Evolutionary conservation across 2,888 invertebrate genomes (phyloP).

Genomic region (Stictocephala bisonia): DNA sequence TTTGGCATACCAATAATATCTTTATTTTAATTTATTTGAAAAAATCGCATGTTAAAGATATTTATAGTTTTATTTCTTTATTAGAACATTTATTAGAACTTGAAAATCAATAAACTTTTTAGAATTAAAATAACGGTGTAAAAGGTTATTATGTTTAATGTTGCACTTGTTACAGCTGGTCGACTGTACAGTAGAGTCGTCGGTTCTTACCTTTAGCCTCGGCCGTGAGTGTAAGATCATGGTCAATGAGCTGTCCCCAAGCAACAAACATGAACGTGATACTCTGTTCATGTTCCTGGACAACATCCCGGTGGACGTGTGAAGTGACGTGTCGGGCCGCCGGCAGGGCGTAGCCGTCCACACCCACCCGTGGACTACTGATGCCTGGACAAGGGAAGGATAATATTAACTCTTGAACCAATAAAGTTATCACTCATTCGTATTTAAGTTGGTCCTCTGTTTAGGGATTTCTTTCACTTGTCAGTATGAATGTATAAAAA

Average conservation of each 20-base stretch:
- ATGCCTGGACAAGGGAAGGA: conserved; percentile 54
- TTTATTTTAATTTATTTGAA: no score
- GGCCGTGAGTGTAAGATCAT: conserved; percentile 66
- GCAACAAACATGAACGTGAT: conserved; percentile 64
- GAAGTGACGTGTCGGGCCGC: conserved; percentile 77
- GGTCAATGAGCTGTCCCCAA: conserved; percentile 67
- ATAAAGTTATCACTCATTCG: not conserved
- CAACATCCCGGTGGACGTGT: conserved; percentile 71
- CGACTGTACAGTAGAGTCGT: no score
- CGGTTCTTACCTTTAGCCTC: conserved; percentile 64
- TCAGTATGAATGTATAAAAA: no score
- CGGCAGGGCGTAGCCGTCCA: conserved; percentile 66
- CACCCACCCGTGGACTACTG: conserved; percentile 53
- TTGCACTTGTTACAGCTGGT: no score
- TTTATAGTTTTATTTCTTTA: no score
- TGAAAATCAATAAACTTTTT: no score
- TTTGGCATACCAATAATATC: no score
- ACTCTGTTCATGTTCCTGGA: conserved; percentile 64
- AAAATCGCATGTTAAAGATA: no score
- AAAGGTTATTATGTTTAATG: no score
- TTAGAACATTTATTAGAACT: no score
- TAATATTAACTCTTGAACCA: not conserved
- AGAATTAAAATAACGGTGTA: no score
- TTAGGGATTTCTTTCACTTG: not conserved
- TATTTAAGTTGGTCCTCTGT: not conserved